A percentile compares a stretch with the other conserved stretches of the same genome.
These are phyloP conservation scores for Phymatocera aterrima DNA, from an alignment of 2,888 invertebrate species.

Conservation along the genomic window DNA sequence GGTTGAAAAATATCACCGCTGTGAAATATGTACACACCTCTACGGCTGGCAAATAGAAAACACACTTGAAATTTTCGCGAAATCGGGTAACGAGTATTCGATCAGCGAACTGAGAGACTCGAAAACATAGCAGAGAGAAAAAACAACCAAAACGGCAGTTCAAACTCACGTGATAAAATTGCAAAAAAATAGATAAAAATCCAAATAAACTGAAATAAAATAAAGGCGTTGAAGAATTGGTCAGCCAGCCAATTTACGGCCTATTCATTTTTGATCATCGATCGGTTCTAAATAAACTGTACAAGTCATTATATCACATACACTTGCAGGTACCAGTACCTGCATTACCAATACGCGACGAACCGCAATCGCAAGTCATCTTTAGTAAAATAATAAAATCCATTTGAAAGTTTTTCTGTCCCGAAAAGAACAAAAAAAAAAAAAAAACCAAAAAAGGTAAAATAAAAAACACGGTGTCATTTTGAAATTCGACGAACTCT, in stretches of 20 bases:
- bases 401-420: neutral
- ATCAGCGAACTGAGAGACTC: too few relatives aligned
- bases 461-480: neutral
- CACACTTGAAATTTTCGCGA: too few relatives aligned
- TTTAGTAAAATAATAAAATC: neutral
- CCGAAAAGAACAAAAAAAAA: neutral
- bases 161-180: neutral
- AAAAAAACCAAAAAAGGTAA: neutral
- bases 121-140: too few relatives aligned
- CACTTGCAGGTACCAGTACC: too few relatives aligned
- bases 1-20: too few relatives aligned
- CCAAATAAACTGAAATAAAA: too few relatives aligned
- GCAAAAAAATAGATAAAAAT: neutral
- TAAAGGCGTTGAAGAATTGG: conserved; percentile 25
- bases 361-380: neutral
- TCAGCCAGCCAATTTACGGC: conserved; percentile 41
- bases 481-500: neutral
- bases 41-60: too few relatives aligned
- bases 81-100: too few relatives aligned
- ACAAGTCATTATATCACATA: neutral
- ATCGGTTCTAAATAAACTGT: conserved; percentile 14
- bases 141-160: neutral
- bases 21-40: too few relatives aligned
- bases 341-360: neutral
- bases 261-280: conserved; percentile 3